Conservation (phyloP, 2,113 vertebrate species). For the Hipposideros armiger region DNA sequence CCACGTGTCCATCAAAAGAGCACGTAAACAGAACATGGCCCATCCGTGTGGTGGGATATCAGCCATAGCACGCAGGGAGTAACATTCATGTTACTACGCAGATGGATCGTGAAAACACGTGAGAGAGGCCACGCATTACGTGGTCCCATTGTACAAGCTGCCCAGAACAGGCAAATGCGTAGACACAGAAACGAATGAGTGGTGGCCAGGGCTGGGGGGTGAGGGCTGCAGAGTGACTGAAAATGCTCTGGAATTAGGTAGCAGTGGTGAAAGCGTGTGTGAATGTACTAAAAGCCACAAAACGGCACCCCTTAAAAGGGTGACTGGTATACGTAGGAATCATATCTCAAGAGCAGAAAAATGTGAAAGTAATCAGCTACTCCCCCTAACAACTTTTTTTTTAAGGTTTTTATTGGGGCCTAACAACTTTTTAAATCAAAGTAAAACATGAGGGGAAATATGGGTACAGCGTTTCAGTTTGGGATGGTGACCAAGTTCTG, state of each 20-base stretch:
- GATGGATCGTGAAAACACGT: not conserved
- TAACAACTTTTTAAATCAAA: not conserved
- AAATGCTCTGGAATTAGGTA: not conserved
- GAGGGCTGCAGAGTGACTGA: no score
- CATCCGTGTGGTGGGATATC: accelerated
- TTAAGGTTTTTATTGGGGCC: no score
- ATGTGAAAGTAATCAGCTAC: not conserved
- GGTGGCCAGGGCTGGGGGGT: not conserved
- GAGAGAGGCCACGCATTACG: accelerated
- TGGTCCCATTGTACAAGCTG: accelerated
- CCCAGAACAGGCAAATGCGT: not conserved
- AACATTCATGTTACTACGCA: not conserved
- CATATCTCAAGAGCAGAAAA: not conserved
- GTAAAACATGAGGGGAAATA: not conserved
- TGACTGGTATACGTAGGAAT: not conserved
- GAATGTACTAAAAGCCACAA: no score
- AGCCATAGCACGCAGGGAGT: no score
- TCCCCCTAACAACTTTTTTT: not conserved
- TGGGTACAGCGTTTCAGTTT: not conserved
- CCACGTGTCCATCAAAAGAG: not conserved
- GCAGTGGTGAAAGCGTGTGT: not conserved
- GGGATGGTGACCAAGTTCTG: not conserved
- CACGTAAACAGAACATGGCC: no score
- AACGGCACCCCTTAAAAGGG: not conserved
- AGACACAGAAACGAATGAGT: not conserved